Conservation (phyloP, 2,888 invertebrate species). For the Unio delphinus region DNA sequence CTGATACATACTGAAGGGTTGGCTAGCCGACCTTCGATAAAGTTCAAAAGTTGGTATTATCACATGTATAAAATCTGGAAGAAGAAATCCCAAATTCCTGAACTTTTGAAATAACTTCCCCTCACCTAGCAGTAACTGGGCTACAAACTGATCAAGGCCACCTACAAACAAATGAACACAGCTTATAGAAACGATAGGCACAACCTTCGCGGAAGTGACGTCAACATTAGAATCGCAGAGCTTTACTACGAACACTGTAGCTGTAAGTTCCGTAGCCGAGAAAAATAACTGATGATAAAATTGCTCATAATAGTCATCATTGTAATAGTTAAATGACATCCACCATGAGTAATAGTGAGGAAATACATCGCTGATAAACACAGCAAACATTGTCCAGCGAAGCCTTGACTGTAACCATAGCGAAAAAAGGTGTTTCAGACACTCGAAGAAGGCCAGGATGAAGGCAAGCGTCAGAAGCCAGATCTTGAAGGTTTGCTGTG, state of each 20-base stretch:
- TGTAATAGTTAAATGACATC: constrained; percentile 54
- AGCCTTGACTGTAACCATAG: constrained; percentile 12
- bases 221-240: constrained; percentile 32
- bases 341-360: constrained; percentile 64
- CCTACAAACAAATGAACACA: constrained; percentile 50
- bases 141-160: constrained; percentile 54
- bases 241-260: constrained; percentile 40
- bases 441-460: constrained; percentile 41
- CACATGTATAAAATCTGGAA: constrained; percentile 68
- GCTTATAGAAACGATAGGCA: constrained; percentile 45
- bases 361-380: constrained; percentile 46
- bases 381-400: constrained; percentile 37
- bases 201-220: constrained; percentile 39
- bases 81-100: constrained; percentile 48
- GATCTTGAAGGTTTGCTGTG: too few species aligned
- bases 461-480: too few species aligned
- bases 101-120: constrained; percentile 40
- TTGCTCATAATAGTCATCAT: constrained; percentile 52
- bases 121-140: constrained; percentile 37
- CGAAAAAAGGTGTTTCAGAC: constrained; percentile 30
- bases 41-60: constrained; percentile 40
- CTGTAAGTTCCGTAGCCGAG: constrained; percentile 50
- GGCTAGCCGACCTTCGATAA: background rate
- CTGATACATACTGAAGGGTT: background rate
- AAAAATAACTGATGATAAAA: constrained; percentile 54